phyloP scores from a whole-genome alignment of 1,140 invertebrate species.

The Euwallacea similis region DNA sequence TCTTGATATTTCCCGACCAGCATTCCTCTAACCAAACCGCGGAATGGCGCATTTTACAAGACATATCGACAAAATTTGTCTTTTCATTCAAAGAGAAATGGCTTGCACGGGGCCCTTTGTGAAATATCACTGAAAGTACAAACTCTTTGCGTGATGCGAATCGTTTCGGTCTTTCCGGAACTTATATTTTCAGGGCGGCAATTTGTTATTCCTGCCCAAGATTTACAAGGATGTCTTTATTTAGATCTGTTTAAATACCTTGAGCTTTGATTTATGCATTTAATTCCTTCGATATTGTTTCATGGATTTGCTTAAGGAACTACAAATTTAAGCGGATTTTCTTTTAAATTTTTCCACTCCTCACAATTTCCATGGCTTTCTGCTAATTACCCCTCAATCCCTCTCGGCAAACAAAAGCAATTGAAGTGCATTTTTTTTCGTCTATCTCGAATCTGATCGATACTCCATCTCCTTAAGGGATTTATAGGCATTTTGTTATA shows the following conservation, averaged over 20 bases:
- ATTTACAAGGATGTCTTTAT: conserved; percentile 23
- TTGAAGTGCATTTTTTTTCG: conserved; percentile 24
- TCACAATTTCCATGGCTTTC: conserved; percentile 11
- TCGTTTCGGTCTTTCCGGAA: conserved; percentile 27
- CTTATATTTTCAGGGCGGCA: conserved; percentile 18
- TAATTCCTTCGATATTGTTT: conserved; percentile 5
- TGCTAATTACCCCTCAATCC: conserved; percentile 4
- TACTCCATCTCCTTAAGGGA: conserved; percentile 35
- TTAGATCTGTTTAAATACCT: conserved; percentile 15
- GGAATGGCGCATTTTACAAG: not conserved
- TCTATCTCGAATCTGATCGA: conserved; percentile 10
- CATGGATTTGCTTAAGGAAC: not conserved
- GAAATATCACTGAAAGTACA: conserved; percentile 25
- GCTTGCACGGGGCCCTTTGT: conserved; percentile 14
- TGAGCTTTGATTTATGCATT: not conserved
- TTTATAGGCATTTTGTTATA: conserved; percentile 37
- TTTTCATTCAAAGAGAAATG: conserved; percentile 22
- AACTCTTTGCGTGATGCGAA: conserved; percentile 27
- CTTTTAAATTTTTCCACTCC: conserved; percentile 1
- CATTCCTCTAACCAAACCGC: conserved; percentile 1
- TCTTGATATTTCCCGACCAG: too few relatives aligned
- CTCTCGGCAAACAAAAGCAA: not conserved
- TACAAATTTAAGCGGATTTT: not conserved
- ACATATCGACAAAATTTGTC: conserved; percentile 27
- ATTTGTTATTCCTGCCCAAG: conserved; percentile 16